Evolutionary conservation across 2,797 vertebrate genomes (phyloP).

Genomic region (Spondyliosoma cantharus): DNA sequence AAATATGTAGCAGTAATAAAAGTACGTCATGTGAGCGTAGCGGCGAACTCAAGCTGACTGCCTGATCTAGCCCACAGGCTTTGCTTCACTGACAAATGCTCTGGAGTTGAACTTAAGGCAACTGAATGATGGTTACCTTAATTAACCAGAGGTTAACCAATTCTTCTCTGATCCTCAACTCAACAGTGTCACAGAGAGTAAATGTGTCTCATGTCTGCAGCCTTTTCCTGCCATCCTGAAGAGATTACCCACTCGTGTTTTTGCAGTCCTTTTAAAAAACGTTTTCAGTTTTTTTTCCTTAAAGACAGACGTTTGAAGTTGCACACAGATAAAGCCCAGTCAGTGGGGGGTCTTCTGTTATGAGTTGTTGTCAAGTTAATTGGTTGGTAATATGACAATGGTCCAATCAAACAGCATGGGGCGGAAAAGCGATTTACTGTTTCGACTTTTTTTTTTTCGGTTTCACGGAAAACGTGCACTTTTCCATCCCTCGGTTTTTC

Average conservation of each 20-base stretch:
- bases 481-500: slow-evolving; percentile 11
- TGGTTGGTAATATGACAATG: slow-evolving; percentile 68
- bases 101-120: slow-evolving; percentile 35
- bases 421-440: slow-evolving; percentile 31
- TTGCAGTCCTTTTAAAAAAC: slow-evolving; percentile 15
- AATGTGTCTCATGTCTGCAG: slow-evolving; percentile 23
- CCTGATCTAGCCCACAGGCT: background rate
- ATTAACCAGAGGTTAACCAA: slow-evolving; percentile 43
- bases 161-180: slow-evolving; percentile 25
- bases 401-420: slow-evolving; percentile 60
- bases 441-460: slow-evolving; percentile 17
- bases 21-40: slow-evolving; percentile 1
- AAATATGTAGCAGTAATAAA: background rate
- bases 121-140: slow-evolving; percentile 31
- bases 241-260: slow-evolving; percentile 47
- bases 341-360: slow-evolving; percentile 55
- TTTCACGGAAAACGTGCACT: slow-evolving; percentile 33
- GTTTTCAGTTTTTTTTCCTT: slow-evolving; percentile 47
- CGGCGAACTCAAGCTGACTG: background rate
- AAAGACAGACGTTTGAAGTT: slow-evolving; percentile 62
- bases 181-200: slow-evolving; percentile 21
- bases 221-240: slow-evolving; percentile 16
- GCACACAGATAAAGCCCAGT: slow-evolving; percentile 50
- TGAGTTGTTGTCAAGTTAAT: slow-evolving; percentile 68
- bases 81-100: slow-evolving; percentile 9